Evolutionary conservation across 2,797 vertebrate genomes (phyloP), one percentile per base, ranked within the genome.

Genomic region (Thunnus albacares): DNA sequence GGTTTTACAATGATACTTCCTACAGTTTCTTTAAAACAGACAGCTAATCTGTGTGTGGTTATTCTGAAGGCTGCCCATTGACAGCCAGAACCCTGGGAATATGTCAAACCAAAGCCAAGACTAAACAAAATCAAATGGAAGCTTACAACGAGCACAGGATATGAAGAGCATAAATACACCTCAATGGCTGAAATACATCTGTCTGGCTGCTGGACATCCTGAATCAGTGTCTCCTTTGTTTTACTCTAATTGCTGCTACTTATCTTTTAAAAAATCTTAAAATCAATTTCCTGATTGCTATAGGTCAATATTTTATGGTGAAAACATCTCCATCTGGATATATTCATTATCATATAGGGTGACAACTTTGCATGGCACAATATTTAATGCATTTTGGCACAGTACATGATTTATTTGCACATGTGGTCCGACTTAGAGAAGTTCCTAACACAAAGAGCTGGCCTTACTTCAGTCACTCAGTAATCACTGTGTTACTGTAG

Each of bases 41-140:
- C 57, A 58, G 17, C 52, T 53, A 28, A 70, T 68, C n/a, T 69
- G 41, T 68, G 45, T 76, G 65, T 35, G 63, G 30, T 55, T 64
- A 60, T 53, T 66, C 12, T 41, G 9, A 55, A 72, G 30, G 52
- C 55, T 71, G 33, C 41, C 52, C 24, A 53, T 45, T 59, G 56
- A 60, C 10, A 71, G 68, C 22, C 38, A 65, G 52, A 67, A 33
- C 49, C 10, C 14, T 28, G 58, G 70, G 67, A 73, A 67, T 2
- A 68, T 63, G 52, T 63, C 65, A 68, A 47, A 65, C 61, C 58
- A 41, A 81, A 66, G 15, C 61, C 20, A 62, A 89, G 75, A 87
- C 85, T 83, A 86, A 90, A 90, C 77, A 87, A 85, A 87, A 81
- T 75, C 33, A 86, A 77, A 79, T 67, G 66, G 52, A 61, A 47